phyloP scores from a whole-genome alignment of 2,797 vertebrate species.

The Gephyroberyx darwinii region DNA sequence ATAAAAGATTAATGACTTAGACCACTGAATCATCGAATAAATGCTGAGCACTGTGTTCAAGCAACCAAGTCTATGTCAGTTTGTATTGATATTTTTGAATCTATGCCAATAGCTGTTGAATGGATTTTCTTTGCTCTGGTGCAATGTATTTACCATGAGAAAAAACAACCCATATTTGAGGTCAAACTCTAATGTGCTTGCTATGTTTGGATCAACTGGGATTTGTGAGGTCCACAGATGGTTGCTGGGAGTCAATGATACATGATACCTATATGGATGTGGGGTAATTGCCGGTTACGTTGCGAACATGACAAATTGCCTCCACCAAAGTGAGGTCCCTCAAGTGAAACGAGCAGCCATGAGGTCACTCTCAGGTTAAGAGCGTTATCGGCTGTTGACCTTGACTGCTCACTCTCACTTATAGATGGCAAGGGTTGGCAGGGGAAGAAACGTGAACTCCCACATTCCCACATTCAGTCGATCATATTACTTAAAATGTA shows the following conservation, averaged over 20 bases:
- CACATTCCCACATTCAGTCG: conserved; percentile 28
- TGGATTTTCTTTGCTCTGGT: conserved; percentile 4
- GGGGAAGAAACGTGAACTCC: conserved; percentile 34
- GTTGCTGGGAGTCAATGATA: conserved; percentile 75
- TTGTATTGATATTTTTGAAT: not conserved
- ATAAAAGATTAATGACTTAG: conserved; percentile 33
- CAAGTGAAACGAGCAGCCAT: conserved; percentile 67
- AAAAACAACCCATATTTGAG: conserved; percentile 56
- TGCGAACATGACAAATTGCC: conserved; percentile 78
- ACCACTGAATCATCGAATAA: conserved; percentile 56
- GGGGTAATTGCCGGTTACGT: conserved; percentile 77
- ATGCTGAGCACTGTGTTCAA: conserved; percentile 36
- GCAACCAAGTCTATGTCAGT: conserved; percentile 28
- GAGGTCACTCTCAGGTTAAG: conserved; percentile 74
- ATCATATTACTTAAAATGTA: not conserved
- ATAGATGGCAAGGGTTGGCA: conserved; percentile 35
- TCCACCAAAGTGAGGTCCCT: conserved; percentile 64
- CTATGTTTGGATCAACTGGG: conserved; percentile 73
- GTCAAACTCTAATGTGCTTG: conserved; percentile 62
- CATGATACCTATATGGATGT: conserved; percentile 76
- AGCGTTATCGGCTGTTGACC: conserved; percentile 75
- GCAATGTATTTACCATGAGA: conserved; percentile 35
- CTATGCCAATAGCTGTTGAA: conserved; percentile 17
- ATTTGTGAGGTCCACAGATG: conserved; percentile 70
- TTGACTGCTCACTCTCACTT: conserved; percentile 65